Evolutionary conservation across 2,888 invertebrate species (phyloP).

Genomic region (Scaptomyza caliginosa): DNA sequence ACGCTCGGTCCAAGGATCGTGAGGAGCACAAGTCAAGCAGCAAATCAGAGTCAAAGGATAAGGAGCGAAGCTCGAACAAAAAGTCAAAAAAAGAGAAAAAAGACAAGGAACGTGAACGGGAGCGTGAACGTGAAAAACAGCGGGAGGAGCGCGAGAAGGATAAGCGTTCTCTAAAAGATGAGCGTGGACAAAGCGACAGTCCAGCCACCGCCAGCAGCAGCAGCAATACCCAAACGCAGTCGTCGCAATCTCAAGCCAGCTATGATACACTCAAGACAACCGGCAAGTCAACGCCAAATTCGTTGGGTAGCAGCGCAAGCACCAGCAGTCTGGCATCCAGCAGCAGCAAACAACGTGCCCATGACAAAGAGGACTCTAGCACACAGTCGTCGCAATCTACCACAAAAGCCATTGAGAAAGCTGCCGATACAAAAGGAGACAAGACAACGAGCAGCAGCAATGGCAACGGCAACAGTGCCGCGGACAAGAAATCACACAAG

Average conservation of each 20-base stretch:
- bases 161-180: slow-evolving; percentile 63
- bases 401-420: slow-evolving; percentile 53
- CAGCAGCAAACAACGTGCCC: slow-evolving; percentile 44
- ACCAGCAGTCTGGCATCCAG: slow-evolving; percentile 44
- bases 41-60: slow-evolving; percentile 67
- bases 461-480: slow-evolving; percentile 53
- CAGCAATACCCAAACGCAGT: slow-evolving; percentile 8
- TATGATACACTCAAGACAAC: slow-evolving; percentile 40
- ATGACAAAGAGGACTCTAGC: slow-evolving; percentile 56
- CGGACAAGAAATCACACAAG: slow-evolving; percentile 86
- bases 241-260: slow-evolving; percentile 32
- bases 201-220: slow-evolving; percentile 37
- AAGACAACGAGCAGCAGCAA: slow-evolving; percentile 38
- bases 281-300: slow-evolving; percentile 66
- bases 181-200: slow-evolving; percentile 50
- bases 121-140: slow-evolving; percentile 85
- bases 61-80: slow-evolving; percentile 81
- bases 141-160: slow-evolving; percentile 81
- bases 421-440: slow-evolving; percentile 40
- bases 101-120: slow-evolving; percentile 86
- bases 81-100: slow-evolving; percentile 86
- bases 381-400: not conserved
- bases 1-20: slow-evolving; percentile 69
- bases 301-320: slow-evolving; percentile 61
- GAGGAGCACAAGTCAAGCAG: slow-evolving; percentile 60